Percentiles rank a stretch among this genome's conserved stretches.
These are phyloP conservation scores for Zaprionus capensis DNA, from an alignment of 1,140 invertebrate species.

Conservation along the genomic window DNA sequence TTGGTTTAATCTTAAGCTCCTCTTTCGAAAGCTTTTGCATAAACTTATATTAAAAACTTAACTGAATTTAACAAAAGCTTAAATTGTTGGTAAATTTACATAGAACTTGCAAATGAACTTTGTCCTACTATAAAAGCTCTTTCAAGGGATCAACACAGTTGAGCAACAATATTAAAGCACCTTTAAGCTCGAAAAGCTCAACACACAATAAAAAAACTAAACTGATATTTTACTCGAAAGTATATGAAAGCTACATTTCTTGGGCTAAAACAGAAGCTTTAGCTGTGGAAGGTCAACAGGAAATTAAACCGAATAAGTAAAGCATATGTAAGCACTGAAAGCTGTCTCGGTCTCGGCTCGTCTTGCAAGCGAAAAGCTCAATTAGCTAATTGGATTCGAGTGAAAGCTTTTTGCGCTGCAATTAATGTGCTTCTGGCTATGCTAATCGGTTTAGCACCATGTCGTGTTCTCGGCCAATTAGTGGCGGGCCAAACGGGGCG, in stretches of 20 bases:
- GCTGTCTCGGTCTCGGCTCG: neutral
- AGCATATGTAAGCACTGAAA: neutral
- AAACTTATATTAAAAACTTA: neutral
- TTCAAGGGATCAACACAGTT: too few species aligned
- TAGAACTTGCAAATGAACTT: too few species aligned
- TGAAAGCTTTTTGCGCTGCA: constrained; percentile 1
- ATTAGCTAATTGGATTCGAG: constrained; percentile 10
- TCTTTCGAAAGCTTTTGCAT: neutral
- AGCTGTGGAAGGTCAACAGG: neutral
- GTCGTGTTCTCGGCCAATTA: constrained; percentile 6
- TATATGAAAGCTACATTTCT: neutral
- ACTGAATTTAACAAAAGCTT: neutral
- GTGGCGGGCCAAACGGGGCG: neutral
- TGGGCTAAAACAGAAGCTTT: too few species aligned
- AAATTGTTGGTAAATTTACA: too few species aligned
- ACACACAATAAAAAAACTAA: too few species aligned
- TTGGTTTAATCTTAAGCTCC: too few species aligned
- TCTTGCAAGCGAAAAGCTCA: neutral
- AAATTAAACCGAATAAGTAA: neutral
- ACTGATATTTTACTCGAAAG: neutral
- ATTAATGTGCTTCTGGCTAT: constrained; percentile 10
- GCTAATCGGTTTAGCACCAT: constrained; percentile 7
- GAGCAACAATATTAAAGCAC: neutral
- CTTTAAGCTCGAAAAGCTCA: neutral
- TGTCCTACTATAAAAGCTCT: too few species aligned